Evolutionary conservation across 2,113 vertebrate genomes (phyloP).

Genomic region (Amia ocellicauda): DNA sequence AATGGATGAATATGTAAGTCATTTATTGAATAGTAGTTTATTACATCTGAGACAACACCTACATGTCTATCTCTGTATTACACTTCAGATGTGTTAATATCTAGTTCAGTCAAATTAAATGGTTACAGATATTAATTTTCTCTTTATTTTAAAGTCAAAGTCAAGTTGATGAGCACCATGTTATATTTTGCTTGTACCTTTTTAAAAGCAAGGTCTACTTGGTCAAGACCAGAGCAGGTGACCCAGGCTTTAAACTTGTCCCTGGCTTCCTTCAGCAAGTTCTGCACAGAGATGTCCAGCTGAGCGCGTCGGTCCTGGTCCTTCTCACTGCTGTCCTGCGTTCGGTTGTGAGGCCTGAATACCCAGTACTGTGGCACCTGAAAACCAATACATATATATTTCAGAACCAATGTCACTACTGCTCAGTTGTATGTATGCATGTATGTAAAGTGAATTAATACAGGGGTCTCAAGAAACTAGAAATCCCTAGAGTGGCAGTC

Average conservation of each 20-base stretch:
- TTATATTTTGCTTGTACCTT: constrained; percentile 57
- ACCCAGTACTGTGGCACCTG: constrained; percentile 65
- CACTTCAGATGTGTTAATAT: too few species aligned
- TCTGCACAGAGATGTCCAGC: constrained; percentile 50
- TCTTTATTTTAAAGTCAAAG: too few species aligned
- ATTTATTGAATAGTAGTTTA: too few species aligned
- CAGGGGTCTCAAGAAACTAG: neutral
- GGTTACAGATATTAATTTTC: too few species aligned
- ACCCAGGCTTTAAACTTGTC: constrained; percentile 59
- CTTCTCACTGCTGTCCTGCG: constrained; percentile 9
- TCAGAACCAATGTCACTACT: too few species aligned
- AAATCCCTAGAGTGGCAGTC: neutral
- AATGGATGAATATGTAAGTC: too few species aligned
- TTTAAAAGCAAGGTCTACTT: constrained; percentile 59
- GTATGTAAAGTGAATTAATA: neutral
- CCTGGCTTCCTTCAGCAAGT: constrained; percentile 51
- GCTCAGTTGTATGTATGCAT: neutral
- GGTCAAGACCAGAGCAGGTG: constrained; percentile 47
- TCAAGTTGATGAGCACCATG: too few species aligned
- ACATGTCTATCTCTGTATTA: too few species aligned
- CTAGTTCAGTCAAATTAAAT: too few species aligned
- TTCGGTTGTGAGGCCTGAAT: constrained; percentile 19
- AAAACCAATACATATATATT: neutral
- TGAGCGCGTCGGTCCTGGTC: constrained; percentile 33
- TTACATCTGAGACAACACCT: too few species aligned